phyloP scores from a whole-genome alignment of 2,113 vertebrate species.

The Cephalophus harveyi region DNA sequence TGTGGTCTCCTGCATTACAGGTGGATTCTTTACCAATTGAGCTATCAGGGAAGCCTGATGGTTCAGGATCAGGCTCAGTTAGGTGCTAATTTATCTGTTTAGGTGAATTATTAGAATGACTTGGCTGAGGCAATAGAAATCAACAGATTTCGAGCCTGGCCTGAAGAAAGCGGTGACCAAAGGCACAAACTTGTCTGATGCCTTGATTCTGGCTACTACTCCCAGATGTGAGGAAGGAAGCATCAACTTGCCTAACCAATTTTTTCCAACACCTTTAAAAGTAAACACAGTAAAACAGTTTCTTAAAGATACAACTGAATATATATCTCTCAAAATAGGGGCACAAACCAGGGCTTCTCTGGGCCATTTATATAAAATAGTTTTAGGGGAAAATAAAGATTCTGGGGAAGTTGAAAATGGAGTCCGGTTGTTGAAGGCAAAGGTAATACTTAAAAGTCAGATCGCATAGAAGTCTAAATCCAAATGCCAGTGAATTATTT shows the following conservation, averaged over 20 bases:
- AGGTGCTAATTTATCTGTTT: not conserved
- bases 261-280: not conserved
- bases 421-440: not conserved
- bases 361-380: not conserved
- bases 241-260: not conserved
- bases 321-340: not conserved
- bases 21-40: not conserved
- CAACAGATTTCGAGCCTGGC: not conserved
- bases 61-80: not conserved
- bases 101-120: not conserved
- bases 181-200: not conserved
- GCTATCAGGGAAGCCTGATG: not conserved
- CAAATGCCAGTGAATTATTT: not conserved
- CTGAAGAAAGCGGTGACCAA: not conserved
- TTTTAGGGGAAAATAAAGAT: not conserved
- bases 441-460: not conserved
- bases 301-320: not conserved
- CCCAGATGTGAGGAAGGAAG: not conserved
- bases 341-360: not conserved
- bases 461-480: not conserved
- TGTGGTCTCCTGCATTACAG: not conserved
- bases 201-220: not conserved
- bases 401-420: not conserved
- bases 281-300: not conserved
- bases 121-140: not conserved